phyloP scores from a whole-genome alignment of 2,797 vertebrate genomes.

The Clarias pachynema region DNA sequence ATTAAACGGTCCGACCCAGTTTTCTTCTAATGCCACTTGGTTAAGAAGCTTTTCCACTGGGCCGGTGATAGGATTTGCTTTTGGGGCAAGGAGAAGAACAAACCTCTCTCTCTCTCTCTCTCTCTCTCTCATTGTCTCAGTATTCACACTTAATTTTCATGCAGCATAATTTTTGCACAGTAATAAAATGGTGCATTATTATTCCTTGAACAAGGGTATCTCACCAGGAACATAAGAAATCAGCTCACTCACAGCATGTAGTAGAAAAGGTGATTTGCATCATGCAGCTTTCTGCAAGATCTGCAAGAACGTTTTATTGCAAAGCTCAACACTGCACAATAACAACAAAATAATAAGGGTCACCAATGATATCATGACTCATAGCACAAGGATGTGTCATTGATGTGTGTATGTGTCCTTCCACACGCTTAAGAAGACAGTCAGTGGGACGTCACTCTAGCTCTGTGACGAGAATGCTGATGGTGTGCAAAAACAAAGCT shows the following conservation, averaged over 20 bases:
- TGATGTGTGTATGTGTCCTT: slow-evolving; percentile 54
- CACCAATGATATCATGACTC: neutral
- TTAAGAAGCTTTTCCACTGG: slow-evolving; percentile 67
- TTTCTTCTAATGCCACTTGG: slow-evolving; percentile 66
- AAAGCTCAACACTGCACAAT: neutral
- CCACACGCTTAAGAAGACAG: slow-evolving; percentile 15
- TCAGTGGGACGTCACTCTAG: slow-evolving; percentile 13
- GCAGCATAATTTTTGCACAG: neutral
- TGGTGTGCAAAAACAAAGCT: slow-evolving; percentile 23
- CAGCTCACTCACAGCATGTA: neutral
- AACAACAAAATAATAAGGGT: neutral
- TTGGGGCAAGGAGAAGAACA: slow-evolving; percentile 13
- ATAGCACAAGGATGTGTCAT: slow-evolving; percentile 36
- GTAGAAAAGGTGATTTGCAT: neutral
- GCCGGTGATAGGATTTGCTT: neutral
- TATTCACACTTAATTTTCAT: neutral
- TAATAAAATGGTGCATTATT: neutral
- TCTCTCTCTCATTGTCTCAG: neutral
- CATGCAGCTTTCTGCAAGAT: neutral
- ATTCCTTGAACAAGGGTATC: neutral
- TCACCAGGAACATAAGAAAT: neutral
- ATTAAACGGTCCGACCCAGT: slow-evolving; percentile 56
- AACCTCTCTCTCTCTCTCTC: neutral
- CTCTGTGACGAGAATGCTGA: slow-evolving; percentile 46
- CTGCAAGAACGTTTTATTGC: neutral